Conservation (phyloP, 2,888 invertebrate species). For the Mylabris sibirica region DNA sequence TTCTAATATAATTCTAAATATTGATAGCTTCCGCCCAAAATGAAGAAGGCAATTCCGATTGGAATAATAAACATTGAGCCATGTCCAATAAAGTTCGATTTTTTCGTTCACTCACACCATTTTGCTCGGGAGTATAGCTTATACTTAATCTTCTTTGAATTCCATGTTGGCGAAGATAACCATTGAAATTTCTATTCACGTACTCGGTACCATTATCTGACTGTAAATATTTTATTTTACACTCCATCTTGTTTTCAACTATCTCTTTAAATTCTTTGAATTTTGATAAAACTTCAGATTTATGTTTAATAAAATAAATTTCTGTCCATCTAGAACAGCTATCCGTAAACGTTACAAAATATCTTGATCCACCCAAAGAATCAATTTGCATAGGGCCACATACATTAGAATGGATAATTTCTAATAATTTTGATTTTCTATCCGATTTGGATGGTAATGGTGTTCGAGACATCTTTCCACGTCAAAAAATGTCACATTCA, state of each 20-base stretch:
- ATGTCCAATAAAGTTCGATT: constrained; percentile 32
- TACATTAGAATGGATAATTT: constrained; percentile 41
- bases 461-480: constrained; percentile 31
- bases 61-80: constrained; percentile 1
- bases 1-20: background rate
- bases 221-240: constrained; percentile 34
- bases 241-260: constrained; percentile 40
- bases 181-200: constrained; percentile 30
- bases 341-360: constrained; percentile 40
- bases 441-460: constrained; percentile 29
- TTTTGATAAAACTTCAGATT: constrained; percentile 38
- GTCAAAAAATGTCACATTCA: constrained; percentile 23
- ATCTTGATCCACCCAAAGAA: background rate
- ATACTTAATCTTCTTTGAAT: constrained; percentile 35
- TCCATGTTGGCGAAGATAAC: constrained; percentile 31
- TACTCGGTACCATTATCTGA: constrained; percentile 41
- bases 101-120: constrained; percentile 35
- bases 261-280: constrained; percentile 33
- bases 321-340: constrained; percentile 38
- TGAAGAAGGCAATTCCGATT: background rate
- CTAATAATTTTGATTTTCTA: constrained; percentile 30
- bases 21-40: background rate
- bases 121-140: constrained; percentile 39
- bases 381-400: constrained; percentile 36
- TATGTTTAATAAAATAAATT: constrained; percentile 39